Evolutionary conservation across 2,113 vertebrate species (phyloP), one percentile per base, ranked within the genome.

Genomic region (Istiophorus platypterus): DNA sequence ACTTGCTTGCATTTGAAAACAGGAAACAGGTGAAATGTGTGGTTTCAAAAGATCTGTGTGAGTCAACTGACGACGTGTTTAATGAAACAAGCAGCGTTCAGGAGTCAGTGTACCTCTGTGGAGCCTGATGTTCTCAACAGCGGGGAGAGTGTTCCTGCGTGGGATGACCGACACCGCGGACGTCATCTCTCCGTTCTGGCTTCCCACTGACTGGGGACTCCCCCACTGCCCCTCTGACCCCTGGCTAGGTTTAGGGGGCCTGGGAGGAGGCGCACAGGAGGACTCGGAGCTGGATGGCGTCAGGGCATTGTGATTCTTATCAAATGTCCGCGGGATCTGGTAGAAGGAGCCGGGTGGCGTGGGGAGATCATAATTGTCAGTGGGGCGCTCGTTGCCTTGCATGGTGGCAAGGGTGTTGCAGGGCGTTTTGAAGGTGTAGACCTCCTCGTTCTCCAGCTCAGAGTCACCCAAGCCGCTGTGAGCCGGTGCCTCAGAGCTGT

Each of bases 221-320:
- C 96, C 96, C 97, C 97, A 97, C 2, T 95, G 96, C 0, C 95
- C 92, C 83, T 98, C 98, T 0, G 83, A 93, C 34, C 92, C 84
- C 82, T 98, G 96, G 80, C 94, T 96, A 0, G 98, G 98, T 82
- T 99, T 99, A 0, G 98, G 98, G 34, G 98, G 98, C 71, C 97
- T 95, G 26, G 98, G 97, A 0, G 97, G 98, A 0, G 98, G 98
- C 49, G 89, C 91, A 8, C 87, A 87, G 0, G 96, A 92, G 0
- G 96, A 96, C 68, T 98, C 97, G 0, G 94, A 95, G 80, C 94
- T 89, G 0, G 96, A 90, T 39, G 96, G 91, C 0, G 96, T 93
- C 94, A 99, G 92, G 68, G 98, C 88, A 0, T 99, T 99, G 94
- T 99, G 98, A 91, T 99, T 99, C 94, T 97, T 98, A 92, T 99